Evolutionary conservation across 2,113 vertebrate species (phyloP), one percentile per base, ranked within the genome.

Genomic region (Vicugna pacos): DNA sequence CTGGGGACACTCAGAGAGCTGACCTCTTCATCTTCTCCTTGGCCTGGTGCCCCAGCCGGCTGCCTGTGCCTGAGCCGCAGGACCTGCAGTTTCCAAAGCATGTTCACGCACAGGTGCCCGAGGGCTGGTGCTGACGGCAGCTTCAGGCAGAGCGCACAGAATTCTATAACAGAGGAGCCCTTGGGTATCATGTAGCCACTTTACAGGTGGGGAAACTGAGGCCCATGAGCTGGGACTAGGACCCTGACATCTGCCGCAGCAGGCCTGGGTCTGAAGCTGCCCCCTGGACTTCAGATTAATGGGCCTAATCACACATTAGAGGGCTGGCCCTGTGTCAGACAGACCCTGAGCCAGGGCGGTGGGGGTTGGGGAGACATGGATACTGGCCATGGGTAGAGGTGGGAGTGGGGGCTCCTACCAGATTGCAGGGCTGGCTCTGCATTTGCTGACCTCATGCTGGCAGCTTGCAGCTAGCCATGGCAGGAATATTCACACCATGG

Each of bases 301-400:
- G 35, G 0, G 6, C 30, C 28, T 8, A 22, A 46, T 28, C 19
- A 26, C 13, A 0, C 3, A 3, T 54, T 15, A 20, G 32, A 56
- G 5, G 54, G 42, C 30, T 3, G 10, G 8, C 58, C 32, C 46
- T 10, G 13, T 1, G 28, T 60, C 17, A 1, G 12, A 16, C 12
- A 1, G 12, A 16, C 12, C 19, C 91, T 32, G 26, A 56, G 20
- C 30, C 73, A 16, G 95, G 58, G 72, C 5, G 0, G 0, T 0
- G 4, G 7, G 38, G 72, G 46, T 6, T 67, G 38, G 46, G 32
- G 38, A 3, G 64, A 12, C 14, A 2, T 0, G 6, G 22, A 15
- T 0, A 0, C 1, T 30, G 50, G 16, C n/a, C 3, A 42, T 0
- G 2, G 9, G 17, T 54, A 6, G 0, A 3, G 70, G 11, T 12